Evolutionary conservation across 1,140 invertebrate species (phyloP), one percentile per base, ranked within the genome.

Genomic region (Halictus rubicundus): DNA sequence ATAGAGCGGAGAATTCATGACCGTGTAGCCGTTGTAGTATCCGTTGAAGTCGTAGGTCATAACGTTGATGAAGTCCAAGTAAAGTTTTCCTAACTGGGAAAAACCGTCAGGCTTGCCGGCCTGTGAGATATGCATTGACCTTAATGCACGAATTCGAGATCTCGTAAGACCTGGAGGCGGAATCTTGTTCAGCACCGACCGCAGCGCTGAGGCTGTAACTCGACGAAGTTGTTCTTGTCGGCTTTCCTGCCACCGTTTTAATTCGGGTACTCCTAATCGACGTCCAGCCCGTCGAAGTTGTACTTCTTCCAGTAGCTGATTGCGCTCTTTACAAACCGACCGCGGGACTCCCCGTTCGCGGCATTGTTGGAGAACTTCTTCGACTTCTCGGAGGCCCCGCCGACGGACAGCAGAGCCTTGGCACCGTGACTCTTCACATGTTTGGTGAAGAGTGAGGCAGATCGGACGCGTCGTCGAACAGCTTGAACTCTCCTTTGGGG

Each of bases 201-300:
- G 96, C 96, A 14, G 95, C 95, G 1, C 94, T 95, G 0, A 96
- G 87, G 16, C 95, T 32, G 71, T 89, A 90, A 82, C 0, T 46
- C 5, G 4, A 94, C 89, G 75, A 92, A 95, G 78, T 95, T 94
- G 16, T 91, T 68, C 68, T 91, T 92, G 73, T 95, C 94, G 39
- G 90, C 86, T 2, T 90, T 82, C 16, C 82, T 72, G 0, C 89
- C 92, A 6, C 90, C 93, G 21, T 88, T 78, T 70, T 91, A 88
- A 6, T 87, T 88, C 10, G 93, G 96, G 87, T 97, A 97, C 85
- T 97, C 96, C 96, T 96, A 97, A 88, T 97, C 96, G 21, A 97
- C n/a, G 88, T 97, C 96, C 1, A 98, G 92, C 0, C 97, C 97
- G 90, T 97, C 96, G 74, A 98, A 97, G 8, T 94, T 92, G 85